Percentiles rank a stretch among this genome's conserved stretches.
Conservation (phyloP, 1,140 invertebrate genomes). For the Charaxes varanes region DNA sequence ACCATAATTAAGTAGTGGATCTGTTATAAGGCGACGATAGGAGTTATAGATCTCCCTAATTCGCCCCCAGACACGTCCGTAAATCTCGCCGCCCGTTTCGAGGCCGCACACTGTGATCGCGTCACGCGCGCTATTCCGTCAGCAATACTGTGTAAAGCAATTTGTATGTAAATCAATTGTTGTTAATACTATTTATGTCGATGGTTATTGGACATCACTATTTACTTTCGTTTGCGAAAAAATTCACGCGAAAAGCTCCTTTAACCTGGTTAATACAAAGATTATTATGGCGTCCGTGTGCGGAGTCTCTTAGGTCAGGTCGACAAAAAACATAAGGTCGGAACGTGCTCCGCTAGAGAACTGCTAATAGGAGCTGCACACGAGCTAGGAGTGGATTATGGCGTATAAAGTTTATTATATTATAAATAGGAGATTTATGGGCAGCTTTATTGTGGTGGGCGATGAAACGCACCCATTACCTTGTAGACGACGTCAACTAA, state of each 20-base stretch:
- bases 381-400: conserved; percentile 33
- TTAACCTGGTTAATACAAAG: conserved; percentile 15
- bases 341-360: conserved; percentile 49
- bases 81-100: conserved; percentile 14
- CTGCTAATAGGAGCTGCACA: conserved; percentile 53
- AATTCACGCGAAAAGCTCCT: conserved; percentile 18
- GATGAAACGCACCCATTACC: conserved; percentile 14
- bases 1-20: too few species aligned
- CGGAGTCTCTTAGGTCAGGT: conserved; percentile 21
- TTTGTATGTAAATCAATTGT: conserved; percentile 74
- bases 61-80: too few species aligned
- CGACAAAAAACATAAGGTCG: conserved; percentile 44
- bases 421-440: conserved; percentile 60
- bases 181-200: conserved; percentile 72
- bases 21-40: too few species aligned
- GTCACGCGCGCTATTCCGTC: conserved; percentile 66
- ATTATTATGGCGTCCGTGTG: conserved; percentile 8
- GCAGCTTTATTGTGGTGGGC: conserved; percentile 36
- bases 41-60: too few species aligned
- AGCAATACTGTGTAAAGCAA: conserved; percentile 73
- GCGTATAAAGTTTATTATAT: conserved; percentile 59
- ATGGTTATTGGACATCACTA: conserved; percentile 69
- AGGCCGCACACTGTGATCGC: conserved; percentile 39
- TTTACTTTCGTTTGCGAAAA: conserved; percentile 42
- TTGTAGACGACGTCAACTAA: conserved; percentile 4